Conservation (phyloP, 2,888 invertebrate species). For the Drosophila picticornis region DNA sequence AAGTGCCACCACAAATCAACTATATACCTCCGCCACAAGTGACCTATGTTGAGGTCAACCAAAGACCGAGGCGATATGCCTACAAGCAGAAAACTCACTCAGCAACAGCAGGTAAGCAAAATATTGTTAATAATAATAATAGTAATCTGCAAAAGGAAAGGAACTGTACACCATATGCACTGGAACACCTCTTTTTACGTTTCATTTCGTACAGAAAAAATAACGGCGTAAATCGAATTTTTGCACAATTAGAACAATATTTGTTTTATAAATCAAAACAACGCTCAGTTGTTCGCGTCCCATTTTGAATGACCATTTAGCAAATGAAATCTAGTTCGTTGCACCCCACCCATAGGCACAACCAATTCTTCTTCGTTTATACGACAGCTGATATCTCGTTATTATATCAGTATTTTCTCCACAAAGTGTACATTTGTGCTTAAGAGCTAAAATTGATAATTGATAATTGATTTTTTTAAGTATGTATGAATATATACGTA, state of each 20-base stretch:
- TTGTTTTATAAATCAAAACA: not conserved
- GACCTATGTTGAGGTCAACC: conserved; percentile 16
- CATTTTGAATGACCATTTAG: too few relatives aligned
- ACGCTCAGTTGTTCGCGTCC: not conserved
- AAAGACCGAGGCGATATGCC: not conserved
- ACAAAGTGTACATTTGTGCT: not conserved
- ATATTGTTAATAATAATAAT: not conserved
- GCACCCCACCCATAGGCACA: not conserved
- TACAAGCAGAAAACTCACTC: conserved; percentile 9
- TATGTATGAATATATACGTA: not conserved
- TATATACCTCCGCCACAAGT: not conserved
- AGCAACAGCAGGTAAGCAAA: conserved; percentile 21
- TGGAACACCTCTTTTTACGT: not conserved
- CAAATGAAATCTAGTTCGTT: not conserved
- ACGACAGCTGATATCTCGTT: conserved; percentile 7
- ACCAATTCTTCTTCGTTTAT: not conserved
- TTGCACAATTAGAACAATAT: not conserved
- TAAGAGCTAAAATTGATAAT: conserved; percentile 16
- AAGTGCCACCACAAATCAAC: conserved; percentile 8
- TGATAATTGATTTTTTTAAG: conserved; percentile 1
- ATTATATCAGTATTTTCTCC: conserved; percentile 7
- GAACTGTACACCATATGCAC: not conserved
- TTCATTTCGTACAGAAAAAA: not conserved
- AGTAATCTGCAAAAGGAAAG: not conserved
- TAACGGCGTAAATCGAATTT: not conserved